Evolutionary conservation across 2,888 invertebrate genomes (phyloP).

Genomic region (Ptilodon capucinus): DNA sequence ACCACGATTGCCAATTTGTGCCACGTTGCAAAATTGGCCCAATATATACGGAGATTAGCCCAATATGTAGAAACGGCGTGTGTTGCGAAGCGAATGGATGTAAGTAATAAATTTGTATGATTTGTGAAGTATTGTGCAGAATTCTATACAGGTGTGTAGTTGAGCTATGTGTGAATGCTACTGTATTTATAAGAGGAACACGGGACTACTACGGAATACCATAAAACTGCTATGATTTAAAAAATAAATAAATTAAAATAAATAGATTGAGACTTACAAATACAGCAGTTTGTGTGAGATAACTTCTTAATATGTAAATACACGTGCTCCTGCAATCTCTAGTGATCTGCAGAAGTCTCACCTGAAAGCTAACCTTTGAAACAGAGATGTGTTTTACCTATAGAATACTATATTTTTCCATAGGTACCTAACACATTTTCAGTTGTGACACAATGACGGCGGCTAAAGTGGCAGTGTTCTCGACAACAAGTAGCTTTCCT

Average conservation of each 20-base stretch:
- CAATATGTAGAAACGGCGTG: slow-evolving; percentile 5
- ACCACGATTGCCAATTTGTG: slow-evolving; percentile 38
- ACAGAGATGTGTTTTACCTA: too few species aligned
- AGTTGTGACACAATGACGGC: slow-evolving; percentile 35
- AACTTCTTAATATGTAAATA: too few species aligned
- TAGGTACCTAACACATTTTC: slow-evolving; percentile 31
- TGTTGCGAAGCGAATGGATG: not conserved
- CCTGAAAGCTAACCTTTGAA: too few species aligned
- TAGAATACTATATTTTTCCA: slow-evolving; percentile 11
- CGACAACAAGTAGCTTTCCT: slow-evolving; percentile 56
- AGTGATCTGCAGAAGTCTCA: too few species aligned
- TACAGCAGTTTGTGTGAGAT: too few species aligned
- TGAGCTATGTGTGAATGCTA: too few species aligned
- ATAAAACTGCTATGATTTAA: too few species aligned
- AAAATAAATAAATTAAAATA: too few species aligned
- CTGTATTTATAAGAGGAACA: too few species aligned
- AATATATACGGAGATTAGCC: slow-evolving; percentile 24
- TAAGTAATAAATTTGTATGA: slow-evolving; percentile 6
- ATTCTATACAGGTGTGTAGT: not conserved
- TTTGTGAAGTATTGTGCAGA: slow-evolving; percentile 3
- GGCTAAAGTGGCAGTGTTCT: slow-evolving; percentile 61
- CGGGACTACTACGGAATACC: too few species aligned
- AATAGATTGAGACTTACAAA: too few species aligned
- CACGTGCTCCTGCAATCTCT: too few species aligned
- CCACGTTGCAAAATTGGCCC: slow-evolving; percentile 23